Percentiles rank a stretch among this genome's conserved stretches.
Conservation (phyloP, 2,888 invertebrate genomes). For the Lycophotia porphyrea region DNA sequence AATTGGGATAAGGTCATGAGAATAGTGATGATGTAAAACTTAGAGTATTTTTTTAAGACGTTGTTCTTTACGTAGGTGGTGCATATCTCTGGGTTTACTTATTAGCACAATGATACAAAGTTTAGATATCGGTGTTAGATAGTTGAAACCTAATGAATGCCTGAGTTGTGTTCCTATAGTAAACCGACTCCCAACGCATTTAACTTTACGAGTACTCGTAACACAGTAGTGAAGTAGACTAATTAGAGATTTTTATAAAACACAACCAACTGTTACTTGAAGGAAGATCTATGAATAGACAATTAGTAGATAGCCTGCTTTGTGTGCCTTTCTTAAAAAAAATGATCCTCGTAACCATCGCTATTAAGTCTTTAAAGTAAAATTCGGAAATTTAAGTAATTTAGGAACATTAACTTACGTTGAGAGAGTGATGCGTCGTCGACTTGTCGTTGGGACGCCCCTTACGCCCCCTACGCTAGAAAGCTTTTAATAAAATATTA, state of each 20-base stretch:
- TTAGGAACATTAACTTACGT: conserved; percentile 57
- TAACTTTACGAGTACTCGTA: neutral
- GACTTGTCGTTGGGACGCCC: conserved; percentile 52
- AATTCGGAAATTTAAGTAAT: conserved; percentile 53
- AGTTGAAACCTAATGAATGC: neutral
- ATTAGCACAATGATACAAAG: neutral
- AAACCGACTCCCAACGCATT: conserved; percentile 1
- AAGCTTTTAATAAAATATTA: conserved; percentile 80
- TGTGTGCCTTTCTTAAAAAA: neutral
- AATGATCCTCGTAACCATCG: neutral
- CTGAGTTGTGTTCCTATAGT: neutral
- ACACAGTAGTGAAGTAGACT: neutral
- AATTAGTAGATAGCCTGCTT: neutral
- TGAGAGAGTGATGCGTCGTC: conserved; percentile 54
- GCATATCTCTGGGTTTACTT: neutral
- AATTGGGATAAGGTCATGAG: no score
- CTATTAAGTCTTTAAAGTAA: neutral
- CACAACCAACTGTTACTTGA: neutral
- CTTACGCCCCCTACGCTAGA: conserved; percentile 66
- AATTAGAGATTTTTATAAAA: neutral
- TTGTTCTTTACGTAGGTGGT: neutral
- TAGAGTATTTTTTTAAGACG: neutral
- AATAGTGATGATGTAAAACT: no score
- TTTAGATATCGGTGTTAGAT: neutral
- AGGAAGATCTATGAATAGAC: neutral